These are phyloP conservation scores for Copsychus sechellarum DNA, from an alignment of 2,113 vertebrate genomes.

Conservation along the genomic window DNA sequence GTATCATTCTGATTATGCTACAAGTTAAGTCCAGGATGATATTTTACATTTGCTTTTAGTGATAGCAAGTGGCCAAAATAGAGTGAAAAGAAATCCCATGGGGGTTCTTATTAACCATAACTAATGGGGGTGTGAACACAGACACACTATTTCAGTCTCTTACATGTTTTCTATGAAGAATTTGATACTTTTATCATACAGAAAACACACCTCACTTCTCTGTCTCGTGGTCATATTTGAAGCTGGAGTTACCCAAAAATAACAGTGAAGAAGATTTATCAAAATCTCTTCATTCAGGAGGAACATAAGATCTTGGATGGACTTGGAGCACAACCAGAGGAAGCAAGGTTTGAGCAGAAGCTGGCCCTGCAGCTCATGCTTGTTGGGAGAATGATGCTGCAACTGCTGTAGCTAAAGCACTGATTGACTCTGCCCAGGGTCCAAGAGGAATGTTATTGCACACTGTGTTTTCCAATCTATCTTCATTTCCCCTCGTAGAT, in stretches of 20 bases:
- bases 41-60: not conserved
- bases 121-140: fast-evolving
- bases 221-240: not conserved
- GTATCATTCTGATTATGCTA: not conserved
- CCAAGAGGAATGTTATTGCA: not conserved
- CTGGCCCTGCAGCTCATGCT: not conserved
- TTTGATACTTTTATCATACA: not conserved
- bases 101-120: not conserved
- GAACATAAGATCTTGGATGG: not conserved
- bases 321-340: not conserved
- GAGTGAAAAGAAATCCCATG: not conserved
- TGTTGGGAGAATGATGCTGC: not conserved
- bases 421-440: not conserved
- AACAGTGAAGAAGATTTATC: not conserved
- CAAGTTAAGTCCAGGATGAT: not conserved
- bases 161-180: not conserved
- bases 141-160: not conserved
- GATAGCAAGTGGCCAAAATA: not conserved
- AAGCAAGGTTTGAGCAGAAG: not conserved
- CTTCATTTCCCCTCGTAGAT: not conserved
- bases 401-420: not conserved
- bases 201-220: not conserved
- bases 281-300: not conserved
- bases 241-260: not conserved
- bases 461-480: not conserved